These are phyloP conservation scores for Bryconaethiops microstoma DNA, from an alignment of 2,797 vertebrate genomes.

Conservation along the genomic window DNA sequence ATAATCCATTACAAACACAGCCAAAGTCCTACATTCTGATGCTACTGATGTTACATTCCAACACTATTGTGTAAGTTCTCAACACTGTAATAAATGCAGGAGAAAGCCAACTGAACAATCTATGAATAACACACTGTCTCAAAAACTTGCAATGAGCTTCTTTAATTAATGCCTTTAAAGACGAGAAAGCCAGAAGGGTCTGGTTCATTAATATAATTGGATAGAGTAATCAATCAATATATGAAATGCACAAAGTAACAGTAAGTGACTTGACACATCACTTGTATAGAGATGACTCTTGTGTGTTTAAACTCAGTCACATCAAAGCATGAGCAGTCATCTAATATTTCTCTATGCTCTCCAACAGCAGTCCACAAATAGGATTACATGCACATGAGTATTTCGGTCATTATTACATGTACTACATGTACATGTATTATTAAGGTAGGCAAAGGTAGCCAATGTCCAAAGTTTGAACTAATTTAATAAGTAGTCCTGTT, in stretches of 20 bases:
- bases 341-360: background rate
- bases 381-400: background rate
- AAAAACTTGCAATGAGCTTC: background rate
- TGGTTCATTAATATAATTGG: background rate
- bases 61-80: background rate
- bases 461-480: no score
- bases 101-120: background rate
- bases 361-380: background rate
- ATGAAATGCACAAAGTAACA: background rate
- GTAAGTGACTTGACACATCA: background rate
- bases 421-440: no score
- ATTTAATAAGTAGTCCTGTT: no score
- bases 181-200: background rate
- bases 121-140: background rate
- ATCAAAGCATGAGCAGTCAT: background rate
- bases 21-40: background rate
- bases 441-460: no score
- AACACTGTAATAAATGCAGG: background rate
- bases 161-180: background rate
- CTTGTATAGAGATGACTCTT: background rate
- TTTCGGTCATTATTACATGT: no score
- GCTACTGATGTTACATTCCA: background rate
- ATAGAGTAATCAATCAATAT: conserved; percentile 1
- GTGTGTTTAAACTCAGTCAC: background rate
- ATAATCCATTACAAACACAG: background rate